Conservation (phyloP, 2,888 invertebrate species). For the Drosophila anomalata region DNA sequence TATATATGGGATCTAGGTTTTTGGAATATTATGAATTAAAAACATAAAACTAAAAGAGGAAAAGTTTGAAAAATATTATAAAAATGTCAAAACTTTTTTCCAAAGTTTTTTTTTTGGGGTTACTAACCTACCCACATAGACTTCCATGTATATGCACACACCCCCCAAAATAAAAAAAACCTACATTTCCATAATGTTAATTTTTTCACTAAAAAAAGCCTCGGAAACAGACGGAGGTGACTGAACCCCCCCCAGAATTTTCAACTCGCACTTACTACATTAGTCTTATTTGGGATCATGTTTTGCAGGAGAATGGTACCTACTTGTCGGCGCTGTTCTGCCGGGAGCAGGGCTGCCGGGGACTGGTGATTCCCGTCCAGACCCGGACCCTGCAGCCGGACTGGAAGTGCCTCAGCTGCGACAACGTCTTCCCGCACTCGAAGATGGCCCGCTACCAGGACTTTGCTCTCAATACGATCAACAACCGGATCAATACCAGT, state of each 20-base stretch:
- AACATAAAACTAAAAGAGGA: too few relatives aligned
- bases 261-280: background rate
- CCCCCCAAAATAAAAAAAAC: background rate
- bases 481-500: slow-evolving; percentile 81
- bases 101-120: background rate
- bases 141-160: background rate
- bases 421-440: slow-evolving; percentile 75
- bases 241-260: background rate
- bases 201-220: slow-evolving; percentile 5
- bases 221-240: slow-evolving; percentile 25
- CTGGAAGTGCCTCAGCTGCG: slow-evolving; percentile 89
- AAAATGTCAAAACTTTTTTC: too few relatives aligned
- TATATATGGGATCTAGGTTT: too few relatives aligned
- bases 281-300: background rate
- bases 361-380: slow-evolving; percentile 85
- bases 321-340: slow-evolving; percentile 83
- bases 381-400: slow-evolving; percentile 86
- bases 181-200: slow-evolving; percentile 16
- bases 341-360: slow-evolving; percentile 84
- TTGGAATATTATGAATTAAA: too few relatives aligned
- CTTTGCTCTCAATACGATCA: slow-evolving; percentile 81
- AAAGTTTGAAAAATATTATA: too few relatives aligned
- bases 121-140: background rate
- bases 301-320: slow-evolving; percentile 81
- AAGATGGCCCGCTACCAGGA: slow-evolving; percentile 83